Evolutionary conservation across 2,797 vertebrate genomes (phyloP), one percentile per base, ranked within the genome.

Genomic region (Eospalax fontanierii): DNA sequence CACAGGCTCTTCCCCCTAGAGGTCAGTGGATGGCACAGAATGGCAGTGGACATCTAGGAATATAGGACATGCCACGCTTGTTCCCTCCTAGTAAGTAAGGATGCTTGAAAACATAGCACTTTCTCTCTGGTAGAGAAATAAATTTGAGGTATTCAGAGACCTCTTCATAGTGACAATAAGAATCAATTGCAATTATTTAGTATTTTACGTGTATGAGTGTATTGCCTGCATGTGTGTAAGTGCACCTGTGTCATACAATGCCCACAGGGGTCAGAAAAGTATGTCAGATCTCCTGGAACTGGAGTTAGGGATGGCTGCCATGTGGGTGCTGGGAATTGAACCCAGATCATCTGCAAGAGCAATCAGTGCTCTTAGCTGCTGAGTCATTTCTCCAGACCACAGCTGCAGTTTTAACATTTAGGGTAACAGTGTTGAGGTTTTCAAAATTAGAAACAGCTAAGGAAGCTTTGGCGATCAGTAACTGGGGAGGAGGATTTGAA

Each of bases 381-480:
- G n/a, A n/a, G n/a, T n/a, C n/a, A n/a, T n/a, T n/a, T n/a, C n/a
- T n/a, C n/a, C n/a, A n/a, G n/a, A n/a, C n/a, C n/a, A 22, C 40
- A 30, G 87, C 40, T 57, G 15, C 43, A 83, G 57, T 63, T 83
- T 93, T n/a, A 89, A 61, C 14, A 50, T 26, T 3, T 2, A 46
- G 30, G 12, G 33, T 40, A 70, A 74, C 4, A 6, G 76, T 76
- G 21, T 28, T 88, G 43, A 63, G 24, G 21, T 73, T 61, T 76
- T 80, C 83, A 85, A 66, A 93, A 65, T 43, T 24, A 75, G 66
- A 92, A 83, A 61, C 59, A 30, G 8, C 68, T 78, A 33, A 59
- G 59, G 28, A 65, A 43, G 11, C 5, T 46, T 54, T 3, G 10
- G n/a, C 6, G 33, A 70, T 57, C 1, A 2, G 65, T 18, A 26